Evolutionary conservation across 2,888 invertebrate genomes (phyloP).

Genomic region (Galeopsomyia nigrocyanea): DNA sequence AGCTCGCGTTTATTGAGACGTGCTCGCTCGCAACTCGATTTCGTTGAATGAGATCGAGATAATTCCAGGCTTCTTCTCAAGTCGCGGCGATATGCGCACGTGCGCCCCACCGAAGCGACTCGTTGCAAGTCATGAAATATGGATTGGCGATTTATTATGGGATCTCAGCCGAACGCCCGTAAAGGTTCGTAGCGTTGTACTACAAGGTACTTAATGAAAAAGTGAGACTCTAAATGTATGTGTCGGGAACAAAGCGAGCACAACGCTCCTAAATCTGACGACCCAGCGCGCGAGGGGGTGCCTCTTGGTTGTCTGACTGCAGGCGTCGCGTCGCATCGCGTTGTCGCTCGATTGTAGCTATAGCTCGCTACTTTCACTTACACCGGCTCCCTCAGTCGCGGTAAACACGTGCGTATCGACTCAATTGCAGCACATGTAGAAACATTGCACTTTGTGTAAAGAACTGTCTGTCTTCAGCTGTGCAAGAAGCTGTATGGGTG

Average conservation of each 20-base stretch:
- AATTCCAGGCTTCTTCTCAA: neutral
- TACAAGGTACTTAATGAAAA: neutral
- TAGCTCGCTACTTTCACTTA: conserved; percentile 34
- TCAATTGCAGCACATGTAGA: conserved; percentile 48
- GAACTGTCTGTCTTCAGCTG: too few relatives aligned
- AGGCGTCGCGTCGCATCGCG: conserved; percentile 12
- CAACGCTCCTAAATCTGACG: conserved; percentile 9
- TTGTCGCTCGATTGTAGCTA: conserved; percentile 1
- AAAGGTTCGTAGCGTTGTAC: too few relatives aligned
- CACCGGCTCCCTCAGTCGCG: conserved; percentile 18
- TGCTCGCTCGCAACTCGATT: too few relatives aligned
- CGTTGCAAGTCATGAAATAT: too few relatives aligned
- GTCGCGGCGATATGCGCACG: neutral
- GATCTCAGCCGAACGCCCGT: too few relatives aligned
- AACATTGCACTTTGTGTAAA: too few relatives aligned
- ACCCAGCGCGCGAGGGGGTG: conserved; percentile 1
- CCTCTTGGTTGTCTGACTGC: neutral
- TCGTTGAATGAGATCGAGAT: conserved; percentile 31
- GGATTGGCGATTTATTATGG: too few relatives aligned
- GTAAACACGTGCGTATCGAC: conserved; percentile 41
- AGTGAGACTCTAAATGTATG: neutral
- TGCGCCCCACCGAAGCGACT: too few relatives aligned
- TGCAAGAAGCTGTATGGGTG: too few relatives aligned
- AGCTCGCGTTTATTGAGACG: too few relatives aligned
- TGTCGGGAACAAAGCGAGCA: neutral